These are phyloP conservation scores for Arrhopalites spinosus DNA, from an alignment of 2,888 invertebrate genomes.

Conservation along the genomic window DNA sequence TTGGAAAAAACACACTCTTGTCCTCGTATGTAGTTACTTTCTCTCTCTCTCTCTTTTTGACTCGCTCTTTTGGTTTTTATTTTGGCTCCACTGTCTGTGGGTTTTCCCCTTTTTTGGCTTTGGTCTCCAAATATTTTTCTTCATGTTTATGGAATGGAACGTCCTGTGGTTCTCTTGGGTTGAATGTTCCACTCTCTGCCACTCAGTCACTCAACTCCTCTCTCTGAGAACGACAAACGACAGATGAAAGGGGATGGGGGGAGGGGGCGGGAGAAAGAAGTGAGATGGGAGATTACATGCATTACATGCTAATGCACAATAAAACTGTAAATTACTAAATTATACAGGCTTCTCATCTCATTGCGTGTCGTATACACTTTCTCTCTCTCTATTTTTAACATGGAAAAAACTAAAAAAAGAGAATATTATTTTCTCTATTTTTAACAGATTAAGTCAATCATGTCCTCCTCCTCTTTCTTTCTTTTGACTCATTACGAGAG, in stretches of 20 bases:
- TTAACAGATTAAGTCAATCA: background rate
- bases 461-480: too few relatives aligned
- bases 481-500: background rate
- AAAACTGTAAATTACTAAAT: background rate
- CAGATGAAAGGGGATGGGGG: background rate
- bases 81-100: too few relatives aligned
- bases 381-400: background rate
- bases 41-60: too few relatives aligned
- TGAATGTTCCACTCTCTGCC: too few relatives aligned
- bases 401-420: too few relatives aligned
- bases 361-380: background rate
- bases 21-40: background rate
- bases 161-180: too few relatives aligned
- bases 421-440: too few relatives aligned
- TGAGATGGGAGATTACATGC: background rate
- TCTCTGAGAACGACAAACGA: background rate
- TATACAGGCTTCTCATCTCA: background rate
- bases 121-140: too few relatives aligned
- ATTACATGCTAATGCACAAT: background rate
- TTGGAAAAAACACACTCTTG: too few relatives aligned
- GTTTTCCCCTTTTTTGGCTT: too few relatives aligned
- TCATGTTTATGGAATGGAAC: too few relatives aligned
- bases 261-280: background rate
- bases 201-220: background rate
- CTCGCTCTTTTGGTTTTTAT: too few relatives aligned